Evolutionary conservation across 2,888 invertebrate species (phyloP).

Genomic region (Tolmerus cingulatus): DNA sequence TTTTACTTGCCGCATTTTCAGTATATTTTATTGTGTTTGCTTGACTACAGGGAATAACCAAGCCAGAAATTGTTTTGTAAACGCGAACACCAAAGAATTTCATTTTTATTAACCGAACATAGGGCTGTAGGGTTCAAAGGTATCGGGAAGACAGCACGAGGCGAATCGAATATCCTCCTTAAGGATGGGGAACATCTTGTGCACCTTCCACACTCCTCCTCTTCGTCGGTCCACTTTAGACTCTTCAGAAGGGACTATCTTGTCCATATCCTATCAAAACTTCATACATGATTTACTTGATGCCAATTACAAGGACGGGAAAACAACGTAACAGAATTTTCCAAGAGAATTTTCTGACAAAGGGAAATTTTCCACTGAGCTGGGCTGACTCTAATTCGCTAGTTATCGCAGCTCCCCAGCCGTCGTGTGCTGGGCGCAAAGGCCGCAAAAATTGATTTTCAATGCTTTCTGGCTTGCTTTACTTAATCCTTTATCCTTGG

Average conservation of each 20-base stretch:
- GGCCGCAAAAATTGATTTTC: not conserved
- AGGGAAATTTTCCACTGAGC: not conserved
- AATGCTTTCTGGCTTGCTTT: not conserved
- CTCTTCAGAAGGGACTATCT: not conserved
- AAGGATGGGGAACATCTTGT: not conserved
- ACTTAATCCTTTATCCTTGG: not conserved
- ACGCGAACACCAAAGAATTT: not conserved
- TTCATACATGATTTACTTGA: not conserved
- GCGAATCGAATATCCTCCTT: not conserved
- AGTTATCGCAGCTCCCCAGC: not conserved
- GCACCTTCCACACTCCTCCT: not conserved
- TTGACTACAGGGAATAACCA: not conserved
- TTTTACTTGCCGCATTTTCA: not conserved
- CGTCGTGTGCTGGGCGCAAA: not conserved
- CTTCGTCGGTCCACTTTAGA: not conserved
- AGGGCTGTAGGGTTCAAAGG: not conserved
- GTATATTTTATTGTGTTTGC: not conserved
- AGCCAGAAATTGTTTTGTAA: not conserved
- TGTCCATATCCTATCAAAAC: not conserved
- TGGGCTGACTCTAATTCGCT: not conserved
- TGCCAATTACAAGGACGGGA: not conserved
- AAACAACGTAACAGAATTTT: not conserved
- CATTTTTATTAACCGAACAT: not conserved
- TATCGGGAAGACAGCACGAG: not conserved
- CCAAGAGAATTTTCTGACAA: not conserved